Conservation (phyloP, 2,888 invertebrate genomes). For the Kryphioiulus occultus region DNA sequence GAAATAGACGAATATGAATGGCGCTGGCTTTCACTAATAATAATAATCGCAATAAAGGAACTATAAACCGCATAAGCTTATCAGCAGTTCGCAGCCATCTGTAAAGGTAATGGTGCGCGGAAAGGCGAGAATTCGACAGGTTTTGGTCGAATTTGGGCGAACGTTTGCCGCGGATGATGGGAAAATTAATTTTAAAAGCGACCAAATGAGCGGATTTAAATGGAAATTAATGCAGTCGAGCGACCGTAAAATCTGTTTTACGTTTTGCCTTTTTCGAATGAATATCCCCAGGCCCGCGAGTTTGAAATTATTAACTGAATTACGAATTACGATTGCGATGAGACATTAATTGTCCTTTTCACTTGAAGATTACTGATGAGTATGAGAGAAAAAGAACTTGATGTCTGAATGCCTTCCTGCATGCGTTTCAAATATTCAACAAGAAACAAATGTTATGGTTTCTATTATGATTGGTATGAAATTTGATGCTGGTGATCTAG, state of each 20-base stretch:
- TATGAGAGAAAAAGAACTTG: too few species aligned
- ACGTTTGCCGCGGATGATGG: not conserved
- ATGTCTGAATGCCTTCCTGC: too few species aligned
- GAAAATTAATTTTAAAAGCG: not conserved
- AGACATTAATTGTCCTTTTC: not conserved
- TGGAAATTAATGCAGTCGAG: constrained; percentile 2
- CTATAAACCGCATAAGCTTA: not conserved
- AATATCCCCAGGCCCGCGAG: not conserved
- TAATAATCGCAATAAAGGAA: not conserved
- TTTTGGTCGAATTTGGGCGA: not conserved
- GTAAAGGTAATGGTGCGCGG: not conserved
- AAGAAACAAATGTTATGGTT: too few species aligned
- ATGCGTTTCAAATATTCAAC: too few species aligned
- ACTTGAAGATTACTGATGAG: too few species aligned
- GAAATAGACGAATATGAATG: constrained; percentile 16
- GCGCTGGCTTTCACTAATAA: not conserved
- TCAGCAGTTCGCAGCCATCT: constrained; percentile 30
- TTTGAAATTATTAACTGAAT: not conserved
- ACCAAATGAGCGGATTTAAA: not conserved
- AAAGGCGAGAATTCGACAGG: not conserved
- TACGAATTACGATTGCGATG: not conserved
- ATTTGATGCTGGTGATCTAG: too few species aligned
- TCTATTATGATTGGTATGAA: too few species aligned
- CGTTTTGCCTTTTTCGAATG: not conserved
- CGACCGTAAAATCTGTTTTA: constrained; percentile 14